phyloP scores from a whole-genome alignment of 1,140 invertebrate genomes.

The Papilio glaucus region DNA sequence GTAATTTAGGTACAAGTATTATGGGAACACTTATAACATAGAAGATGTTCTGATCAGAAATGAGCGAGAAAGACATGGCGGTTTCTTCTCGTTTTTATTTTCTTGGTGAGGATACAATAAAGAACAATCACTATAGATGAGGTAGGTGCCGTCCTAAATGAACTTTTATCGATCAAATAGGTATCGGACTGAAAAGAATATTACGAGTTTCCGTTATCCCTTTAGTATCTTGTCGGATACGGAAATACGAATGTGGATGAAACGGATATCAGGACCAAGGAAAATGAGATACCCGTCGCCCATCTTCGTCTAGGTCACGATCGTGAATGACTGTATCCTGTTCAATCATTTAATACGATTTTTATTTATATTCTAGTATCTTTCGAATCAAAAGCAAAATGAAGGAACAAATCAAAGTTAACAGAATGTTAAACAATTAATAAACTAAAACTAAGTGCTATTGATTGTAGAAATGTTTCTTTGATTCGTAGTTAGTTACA shows the following conservation, averaged over 20 bases:
- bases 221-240: background rate
- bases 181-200: background rate
- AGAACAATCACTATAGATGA: background rate
- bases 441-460: background rate
- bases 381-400: too few species aligned
- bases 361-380: background rate
- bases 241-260: conserved; percentile 3
- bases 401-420: background rate
- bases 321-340: background rate
- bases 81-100: too few species aligned
- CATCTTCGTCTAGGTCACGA: conserved; percentile 4
- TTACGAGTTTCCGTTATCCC: background rate
- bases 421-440: background rate
- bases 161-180: background rate
- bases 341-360: background rate
- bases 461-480: background rate
- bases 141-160: background rate
- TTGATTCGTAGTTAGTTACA: background rate
- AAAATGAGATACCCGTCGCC: background rate
- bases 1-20: too few species aligned
- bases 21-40: too few species aligned
- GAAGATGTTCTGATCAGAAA: too few species aligned
- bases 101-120: background rate
- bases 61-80: too few species aligned
- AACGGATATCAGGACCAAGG: conserved; percentile 7